Evolutionary conservation across 2,113 vertebrate species (phyloP).

Genomic region (Ictidomys tridecemlineatus): DNA sequence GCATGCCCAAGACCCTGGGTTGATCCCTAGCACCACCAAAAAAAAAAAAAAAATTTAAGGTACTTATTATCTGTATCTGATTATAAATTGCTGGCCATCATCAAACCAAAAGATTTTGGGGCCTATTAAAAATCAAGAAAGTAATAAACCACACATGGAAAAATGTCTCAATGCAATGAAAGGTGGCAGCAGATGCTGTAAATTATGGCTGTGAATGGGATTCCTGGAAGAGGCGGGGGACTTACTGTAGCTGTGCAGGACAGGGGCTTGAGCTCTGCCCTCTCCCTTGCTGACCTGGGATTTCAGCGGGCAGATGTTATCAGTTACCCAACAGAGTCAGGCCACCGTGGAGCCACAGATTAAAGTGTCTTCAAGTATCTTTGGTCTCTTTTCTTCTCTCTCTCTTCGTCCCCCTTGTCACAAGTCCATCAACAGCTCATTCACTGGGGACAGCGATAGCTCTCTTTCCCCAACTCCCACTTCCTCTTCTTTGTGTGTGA

Average conservation of each 20-base stretch:
- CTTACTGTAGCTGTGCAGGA: fast-evolving
- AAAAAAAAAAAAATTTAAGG: neutral
- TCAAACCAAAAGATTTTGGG: neutral
- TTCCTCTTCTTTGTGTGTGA: neutral
- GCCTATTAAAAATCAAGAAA: slow-evolving; percentile 25
- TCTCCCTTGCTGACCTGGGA: neutral
- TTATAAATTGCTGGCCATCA: neutral
- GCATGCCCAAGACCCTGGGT: no score
- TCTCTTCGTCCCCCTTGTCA: neutral
- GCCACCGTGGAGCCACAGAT: neutral
- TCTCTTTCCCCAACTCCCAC: neutral
- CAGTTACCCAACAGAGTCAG: neutral
- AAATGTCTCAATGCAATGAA: neutral
- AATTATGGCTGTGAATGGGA: fast-evolving
- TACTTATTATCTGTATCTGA: neutral
- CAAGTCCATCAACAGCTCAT: neutral
- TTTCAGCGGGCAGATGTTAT: neutral
- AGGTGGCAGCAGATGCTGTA: fast-evolving
- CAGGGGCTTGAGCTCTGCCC: neutral
- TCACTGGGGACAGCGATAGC: neutral
- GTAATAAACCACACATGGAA: neutral
- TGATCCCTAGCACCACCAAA: no score
- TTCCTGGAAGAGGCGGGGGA: neutral
- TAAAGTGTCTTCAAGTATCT: neutral
- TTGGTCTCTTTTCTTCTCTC: neutral